Percentiles rank a stretch among this genome's conserved stretches.
These are phyloP conservation scores for Malurus leucopterus DNA, from an alignment of 2,797 vertebrate genomes.

Conservation along the genomic window DNA sequence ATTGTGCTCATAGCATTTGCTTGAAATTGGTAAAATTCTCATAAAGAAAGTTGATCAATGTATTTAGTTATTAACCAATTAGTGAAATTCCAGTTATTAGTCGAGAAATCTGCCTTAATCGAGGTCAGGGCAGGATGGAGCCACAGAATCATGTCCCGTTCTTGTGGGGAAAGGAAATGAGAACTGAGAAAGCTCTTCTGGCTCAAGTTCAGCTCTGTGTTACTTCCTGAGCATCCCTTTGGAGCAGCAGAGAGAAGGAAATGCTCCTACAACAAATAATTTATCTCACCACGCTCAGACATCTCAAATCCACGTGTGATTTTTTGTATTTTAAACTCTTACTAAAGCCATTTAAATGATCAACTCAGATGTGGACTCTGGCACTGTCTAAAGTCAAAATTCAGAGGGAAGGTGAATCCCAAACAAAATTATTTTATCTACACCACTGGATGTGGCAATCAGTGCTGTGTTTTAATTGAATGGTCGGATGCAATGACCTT, in stretches of 20 bases:
- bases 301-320: background rate
- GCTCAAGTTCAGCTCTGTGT: background rate
- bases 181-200: background rate
- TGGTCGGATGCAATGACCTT: fast-evolving
- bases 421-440: background rate
- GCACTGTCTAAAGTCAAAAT: background rate
- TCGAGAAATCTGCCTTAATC: background rate
- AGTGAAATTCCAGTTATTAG: background rate
- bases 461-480: background rate
- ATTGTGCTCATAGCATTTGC: background rate
- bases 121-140: background rate
- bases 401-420: background rate
- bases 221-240: background rate
- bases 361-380: background rate
- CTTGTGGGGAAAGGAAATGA: background rate
- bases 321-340: background rate
- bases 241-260: background rate
- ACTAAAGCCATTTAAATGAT: background rate
- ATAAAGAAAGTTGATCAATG: background rate
- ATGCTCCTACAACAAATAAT: background rate
- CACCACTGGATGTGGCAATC: background rate
- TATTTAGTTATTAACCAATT: background rate
- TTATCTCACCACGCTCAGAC: background rate
- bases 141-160: background rate
- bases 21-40: background rate